Evolutionary conservation across 2,888 invertebrate genomes (phyloP).

Genomic region (Ectemnius cavifrons): DNA sequence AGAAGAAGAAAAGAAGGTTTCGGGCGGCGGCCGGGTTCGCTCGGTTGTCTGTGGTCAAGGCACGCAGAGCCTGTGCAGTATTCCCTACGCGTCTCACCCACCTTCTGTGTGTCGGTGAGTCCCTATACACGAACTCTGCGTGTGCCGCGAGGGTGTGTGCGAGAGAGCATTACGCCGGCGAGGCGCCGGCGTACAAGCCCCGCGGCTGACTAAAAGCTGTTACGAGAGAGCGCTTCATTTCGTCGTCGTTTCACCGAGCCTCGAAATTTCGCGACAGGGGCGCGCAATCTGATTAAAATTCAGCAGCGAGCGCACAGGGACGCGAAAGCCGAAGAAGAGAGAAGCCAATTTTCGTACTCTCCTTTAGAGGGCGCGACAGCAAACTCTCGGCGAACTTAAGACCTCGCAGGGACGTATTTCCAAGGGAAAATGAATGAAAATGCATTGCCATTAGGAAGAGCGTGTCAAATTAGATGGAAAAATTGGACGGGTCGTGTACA

Average conservation of each 20-base stretch:
- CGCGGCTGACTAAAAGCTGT: constrained; percentile 26
- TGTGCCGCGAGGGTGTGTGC: constrained; percentile 12
- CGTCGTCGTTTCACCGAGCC: constrained; percentile 6
- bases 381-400: constrained; percentile 8
- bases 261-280: constrained; percentile 7
- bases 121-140: constrained; percentile 8
- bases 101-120: too few relatives aligned
- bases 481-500: neutral
- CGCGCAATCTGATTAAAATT: constrained; percentile 15
- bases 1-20: constrained; percentile 67
- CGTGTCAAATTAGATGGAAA: too few relatives aligned
- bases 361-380: neutral
- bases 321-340: neutral
- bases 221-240: constrained; percentile 15
- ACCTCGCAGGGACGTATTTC: too few relatives aligned
- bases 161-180: constrained; percentile 25
- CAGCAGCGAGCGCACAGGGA: neutral
- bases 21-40: constrained; percentile 73
- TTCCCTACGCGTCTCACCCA: constrained; percentile 53
- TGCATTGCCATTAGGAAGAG: too few relatives aligned
- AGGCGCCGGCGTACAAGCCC: constrained; percentile 44
- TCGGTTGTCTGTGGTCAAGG: constrained; percentile 76
- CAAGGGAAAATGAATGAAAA: too few relatives aligned
- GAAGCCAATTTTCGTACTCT: too few relatives aligned
- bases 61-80: constrained; percentile 69